Base-by-base conservation (phyloP, 2,888 invertebrate genomes). In the Balanococcus diminutus region DNA sequence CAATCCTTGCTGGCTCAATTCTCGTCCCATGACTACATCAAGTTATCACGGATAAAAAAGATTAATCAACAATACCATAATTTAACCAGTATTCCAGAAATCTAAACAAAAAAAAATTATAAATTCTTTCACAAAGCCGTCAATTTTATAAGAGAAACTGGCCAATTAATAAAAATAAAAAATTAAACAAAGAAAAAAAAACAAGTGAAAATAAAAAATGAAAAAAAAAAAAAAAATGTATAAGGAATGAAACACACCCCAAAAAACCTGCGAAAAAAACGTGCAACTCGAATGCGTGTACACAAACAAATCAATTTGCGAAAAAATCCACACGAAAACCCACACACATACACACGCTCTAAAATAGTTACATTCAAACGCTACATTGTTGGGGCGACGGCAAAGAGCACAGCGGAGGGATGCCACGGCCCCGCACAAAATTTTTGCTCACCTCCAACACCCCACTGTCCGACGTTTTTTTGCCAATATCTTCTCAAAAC, bases 261-360 rank as follows among this genome's bases (percentile, higher is more conserved):
- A 75, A 84, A 75, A 75, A 84, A 84, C 84, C 84, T 84, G 84
- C 84, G 75, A 32, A 75, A 84, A 51, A 84, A 84, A 84, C 84
- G 84, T 84, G 84, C 84, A 84, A 84, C 84, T 84, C 84, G 72
- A 84, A 36, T 75, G 84, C 84, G 84, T 84, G 84, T 84, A 84
- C 72, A 84, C 84, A 84, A 84, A 84, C 84, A 84, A 84, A 84
- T 84, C 84, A 84, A 84, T 84, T 84, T 84, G 84, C 84, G 75
- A 75, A 84, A 84, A 84, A 84, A 72, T 75, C 72, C 84, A 84
- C 84, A 84, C 72, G 84, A 83, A 56, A 83, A 72, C 84, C 72
- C 84, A 84, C 84, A 84, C 84, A 84, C 84, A 84, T 72, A 84
- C 84, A 84, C 84, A 39, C 84, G 72, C 84, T 84, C 75, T 84